Base-by-base conservation (phyloP, 2,888 invertebrate species). In the Conchocele bisecta region DNA sequence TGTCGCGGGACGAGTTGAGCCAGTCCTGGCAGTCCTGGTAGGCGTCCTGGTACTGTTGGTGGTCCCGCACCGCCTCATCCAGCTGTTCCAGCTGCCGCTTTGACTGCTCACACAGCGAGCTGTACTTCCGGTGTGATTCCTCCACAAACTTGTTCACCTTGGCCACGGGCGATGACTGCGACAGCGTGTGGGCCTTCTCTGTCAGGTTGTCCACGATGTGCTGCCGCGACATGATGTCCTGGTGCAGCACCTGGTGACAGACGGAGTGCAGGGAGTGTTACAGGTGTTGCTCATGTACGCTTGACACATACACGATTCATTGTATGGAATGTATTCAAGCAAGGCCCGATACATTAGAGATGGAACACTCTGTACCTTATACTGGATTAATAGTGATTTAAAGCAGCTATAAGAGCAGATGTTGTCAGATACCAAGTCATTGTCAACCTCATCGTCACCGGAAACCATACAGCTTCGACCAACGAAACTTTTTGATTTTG, bases 1-100 rank as follows among this genome's bases (percentile, higher is more conserved):
- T 86, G 68, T 88, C 88, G 54, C 82, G 69, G 15, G 85, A 81
- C 4, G 84, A 78, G 63, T 84, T 87, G 29, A 97, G 92, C 96
- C 97, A 97, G 83, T 96, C 95, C 85, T 94, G 95, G 86, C 96
- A 96, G 39, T 94, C 93, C 81, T 95, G 94, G 61, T 95, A 94
- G 51, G 94, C 93, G 59, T 94, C 93, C 82, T 96, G 95, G 65
- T 96, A 94, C 70, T 95, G 94, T 88, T 95, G 95, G 88, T 98
- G 98, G 82, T 95, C 95, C 79, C 95, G 95, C 0, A 97, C 96
- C 88, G 96, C 96, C 60, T 94, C 94, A 84, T 97, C 96, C 60
- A 98, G 93, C 89, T 96, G 96, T 59, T 95, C 94, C 79, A 97
- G 92, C 1, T 97, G 93, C 88, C 96, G 96, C 90, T 91, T 82